Base-by-base conservation (phyloP, 2,888 invertebrate genomes). In the Polylopha cassiicola region DNA sequence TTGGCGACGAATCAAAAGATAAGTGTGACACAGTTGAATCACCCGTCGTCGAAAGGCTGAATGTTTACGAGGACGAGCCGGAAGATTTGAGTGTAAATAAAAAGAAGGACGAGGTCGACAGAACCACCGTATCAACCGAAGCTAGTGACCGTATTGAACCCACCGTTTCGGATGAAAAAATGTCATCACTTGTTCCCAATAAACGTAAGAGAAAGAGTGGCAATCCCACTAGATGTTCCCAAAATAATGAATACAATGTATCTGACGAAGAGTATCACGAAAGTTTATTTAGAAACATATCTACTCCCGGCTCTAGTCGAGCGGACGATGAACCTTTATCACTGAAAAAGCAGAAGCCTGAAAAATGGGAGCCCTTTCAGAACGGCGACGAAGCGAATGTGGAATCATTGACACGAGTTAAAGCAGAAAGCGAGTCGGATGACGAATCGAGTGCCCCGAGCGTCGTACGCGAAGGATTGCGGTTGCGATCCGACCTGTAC, bases 121-220 rank as follows among this genome's bases (percentile, higher is more conserved):
- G 54, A 66, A 77, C 46, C 73, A 81, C 52, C 47, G 58, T 60
- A 38, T 59, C 84, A 61, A 62, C 74, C 10, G 77, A 71, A 42
- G 48, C 56, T 31, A 61, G 55, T 44, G 48, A 49, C 37, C 70
- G 70, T 46, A 70, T 63, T 32, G 80, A 78, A 43, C 69, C 75
- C 63, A 69, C 74, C 67, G 64, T 55, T 36, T 50, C 67, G 14
- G 87, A 87, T 33, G 87, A 87, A 51, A 87, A 86, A 58, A 70
- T 73, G 24, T 74, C 71, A 10, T 62, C 59, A 32, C 52, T 73
- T 44, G 79, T 84, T 58, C 92, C 91, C 46, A 91, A 89, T 63
- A 90, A 90, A 66, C 87, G 93, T 53, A 95, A 95, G 64, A 86
- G 94, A 37, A 94, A 94, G 73, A 93, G 91, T 54, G 92, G 93